phyloP scores from a whole-genome alignment of 2,797 vertebrate genomes.

The Margarornis squamiger region DNA sequence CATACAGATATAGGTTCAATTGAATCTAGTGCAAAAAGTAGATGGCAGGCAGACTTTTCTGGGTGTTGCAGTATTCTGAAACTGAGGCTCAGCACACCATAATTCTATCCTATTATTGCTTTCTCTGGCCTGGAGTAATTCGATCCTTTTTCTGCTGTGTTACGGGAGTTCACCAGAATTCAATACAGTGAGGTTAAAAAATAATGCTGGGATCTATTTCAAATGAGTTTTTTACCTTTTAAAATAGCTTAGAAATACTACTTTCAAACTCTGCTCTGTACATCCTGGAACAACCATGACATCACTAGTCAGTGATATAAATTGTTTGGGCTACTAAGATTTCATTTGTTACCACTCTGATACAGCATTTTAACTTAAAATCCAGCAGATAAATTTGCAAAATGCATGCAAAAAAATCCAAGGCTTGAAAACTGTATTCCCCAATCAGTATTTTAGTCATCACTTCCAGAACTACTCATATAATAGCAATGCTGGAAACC shows the following conservation, averaged over 20 bases:
- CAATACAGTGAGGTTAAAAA: background rate
- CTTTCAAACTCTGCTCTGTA: background rate
- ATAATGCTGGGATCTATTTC: background rate
- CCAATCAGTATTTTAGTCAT: background rate
- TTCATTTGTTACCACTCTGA: background rate
- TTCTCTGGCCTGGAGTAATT: background rate
- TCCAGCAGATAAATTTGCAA: background rate
- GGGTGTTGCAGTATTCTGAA: background rate
- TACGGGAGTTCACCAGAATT: background rate
- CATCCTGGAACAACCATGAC: background rate
- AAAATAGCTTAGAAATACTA: background rate
- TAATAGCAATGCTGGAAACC: background rate
- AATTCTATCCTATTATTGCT: background rate
- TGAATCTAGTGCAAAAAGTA: background rate
- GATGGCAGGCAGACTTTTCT: background rate
- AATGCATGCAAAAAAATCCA: background rate
- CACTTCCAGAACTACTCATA: background rate
- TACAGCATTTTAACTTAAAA: background rate
- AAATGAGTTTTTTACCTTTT: background rate
- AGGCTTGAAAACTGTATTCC: background rate
- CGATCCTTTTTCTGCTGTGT: background rate
- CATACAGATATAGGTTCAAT: background rate
- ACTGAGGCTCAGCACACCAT: background rate
- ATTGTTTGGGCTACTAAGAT: background rate
- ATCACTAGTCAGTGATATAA: background rate